A percentile compares a stretch with the other conserved stretches of the same genome.
Evolutionary conservation across 2,797 vertebrate species (phyloP).

Genomic region (Mastacembelus armatus): DNA sequence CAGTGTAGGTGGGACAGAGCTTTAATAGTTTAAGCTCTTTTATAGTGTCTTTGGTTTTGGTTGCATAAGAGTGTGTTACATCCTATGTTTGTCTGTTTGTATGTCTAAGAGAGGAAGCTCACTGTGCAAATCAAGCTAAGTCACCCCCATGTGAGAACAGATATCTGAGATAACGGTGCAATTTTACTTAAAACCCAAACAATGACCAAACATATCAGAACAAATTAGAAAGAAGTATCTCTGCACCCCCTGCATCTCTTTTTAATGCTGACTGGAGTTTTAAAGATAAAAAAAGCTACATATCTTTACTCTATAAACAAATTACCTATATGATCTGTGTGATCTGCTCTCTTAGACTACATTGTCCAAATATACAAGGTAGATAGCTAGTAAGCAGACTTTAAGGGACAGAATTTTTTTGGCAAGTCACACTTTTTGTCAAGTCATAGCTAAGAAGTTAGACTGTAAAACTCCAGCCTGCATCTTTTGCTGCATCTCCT

Average conservation of each 20-base stretch:
- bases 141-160: too few species aligned
- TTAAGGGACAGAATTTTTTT: too few species aligned
- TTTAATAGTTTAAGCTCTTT: conserved; percentile 30
- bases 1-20: conserved; percentile 11
- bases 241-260: conserved; percentile 27
- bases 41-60: conserved; percentile 16
- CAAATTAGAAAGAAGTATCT: conserved; percentile 61
- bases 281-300: too few species aligned
- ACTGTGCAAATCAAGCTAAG: conserved; percentile 44
- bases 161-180: too few species aligned
- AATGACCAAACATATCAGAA: conserved; percentile 74
- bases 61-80: background rate
- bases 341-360: too few species aligned
- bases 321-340: too few species aligned
- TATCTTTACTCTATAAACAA: too few species aligned
- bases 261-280: too few species aligned
- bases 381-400: too few species aligned
- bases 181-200: conserved; percentile 76
- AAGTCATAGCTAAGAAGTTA: background rate
- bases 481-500: conserved; percentile 4
- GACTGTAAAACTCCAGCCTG: conserved; percentile 30
- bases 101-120: conserved; percentile 14
- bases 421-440: too few species aligned
- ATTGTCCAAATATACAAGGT: too few species aligned
- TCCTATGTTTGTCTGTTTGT: conserved; percentile 27